Evolutionary conservation across 2,888 invertebrate genomes (phyloP), one percentile per base, ranked within the genome.

Genomic region (Sarcophaga caerulescens): DNA sequence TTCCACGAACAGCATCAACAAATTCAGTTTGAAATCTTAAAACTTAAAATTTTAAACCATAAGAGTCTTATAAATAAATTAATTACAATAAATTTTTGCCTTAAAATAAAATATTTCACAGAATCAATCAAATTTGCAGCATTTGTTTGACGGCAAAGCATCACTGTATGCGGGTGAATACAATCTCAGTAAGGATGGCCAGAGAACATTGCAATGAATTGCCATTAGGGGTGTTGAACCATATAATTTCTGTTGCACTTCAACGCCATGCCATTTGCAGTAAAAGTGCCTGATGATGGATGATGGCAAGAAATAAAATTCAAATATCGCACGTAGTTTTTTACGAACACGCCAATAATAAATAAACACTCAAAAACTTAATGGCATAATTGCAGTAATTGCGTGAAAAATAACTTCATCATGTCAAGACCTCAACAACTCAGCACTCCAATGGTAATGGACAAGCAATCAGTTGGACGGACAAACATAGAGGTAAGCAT

Each of bases 351-450:
- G 57, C 63, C 77, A 78, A 77, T 73, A 81, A 85, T 81, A 85
- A 85, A 85, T 85, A 81, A 84, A 85, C 77, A 63, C 73, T 77
- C 47, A 81, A 87, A 75, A 77, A 85, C 73, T 84, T 88, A 89
- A 89, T 89, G 83, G 87, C 88, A 88, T 89, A 89, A 89, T 89
- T 88, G 85, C 85, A 75, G 84, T 88, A 89, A 89, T 89, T 89
- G 89, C 88, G 88, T 88, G 89, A 89, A 89, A 89, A 89, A 89
- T 89, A 88, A 89, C 89, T 89, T 89, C 87, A 89, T 89, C 89
- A 88, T 78, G 85, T 80, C 85, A 80, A 77, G 59, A 68, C 21
- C 44, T 70, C 44, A n/a, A 69, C 44, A 63, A 75, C 52, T 12
- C 52, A 57, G 69, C 23, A 57, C 35, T 75, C 2, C 52, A 52